Base-by-base conservation (phyloP, 1,140 invertebrate species). In the Geopemphigus sp. region DNA sequence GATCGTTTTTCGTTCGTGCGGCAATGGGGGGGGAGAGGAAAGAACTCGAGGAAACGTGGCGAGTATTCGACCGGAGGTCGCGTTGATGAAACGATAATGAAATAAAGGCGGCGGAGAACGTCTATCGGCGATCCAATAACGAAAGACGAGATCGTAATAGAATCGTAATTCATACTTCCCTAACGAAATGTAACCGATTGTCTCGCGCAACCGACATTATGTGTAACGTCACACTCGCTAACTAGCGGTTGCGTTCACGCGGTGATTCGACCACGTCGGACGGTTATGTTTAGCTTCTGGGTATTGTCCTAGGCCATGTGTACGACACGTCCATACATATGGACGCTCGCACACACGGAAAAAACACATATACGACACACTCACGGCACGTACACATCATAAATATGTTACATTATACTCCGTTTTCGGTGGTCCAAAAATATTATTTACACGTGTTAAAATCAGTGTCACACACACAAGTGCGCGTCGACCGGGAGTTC, bases 271-370 rank as follows among this genome's bases (percentile, higher is more conserved):
- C 54, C 73, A 54, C 56, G 17, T 39, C 32, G 66, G n/a, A 19
- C 19, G n/a, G 29, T 39, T n/a, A 39, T 39, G 50, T 59, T 59
- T 53, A 56, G 56, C 73, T 76, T 57, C 73, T 76, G 73, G 53
- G 56, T 76, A 45, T 57, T 76, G 73, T 61, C 73, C 32, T 57
- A 76, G 56, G 56, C 73, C 73, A 76, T 76, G 73, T 76, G 73
- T 59, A 12, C 68, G 68, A 24, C 2, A 6, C 39, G 8, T 19
- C 2, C 1, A 17, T 63, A 22, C 63, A n/a, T 8, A 32, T 63
- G 8, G 12, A 1, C 11, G n/a, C n/a, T n/a, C 59, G 15, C 63
- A 39, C 8, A 66, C 4, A 45, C 8, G 47, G 15, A 53, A 50
- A 14, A 26, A 24, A 39, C 8, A n/a, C n/a, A n/a, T n/a, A n/a